A percentile compares a stretch with the other conserved stretches of the same genome.
phyloP scores from a whole-genome alignment of 2,888 invertebrate species.

The Macrophya alboannulata region DNA sequence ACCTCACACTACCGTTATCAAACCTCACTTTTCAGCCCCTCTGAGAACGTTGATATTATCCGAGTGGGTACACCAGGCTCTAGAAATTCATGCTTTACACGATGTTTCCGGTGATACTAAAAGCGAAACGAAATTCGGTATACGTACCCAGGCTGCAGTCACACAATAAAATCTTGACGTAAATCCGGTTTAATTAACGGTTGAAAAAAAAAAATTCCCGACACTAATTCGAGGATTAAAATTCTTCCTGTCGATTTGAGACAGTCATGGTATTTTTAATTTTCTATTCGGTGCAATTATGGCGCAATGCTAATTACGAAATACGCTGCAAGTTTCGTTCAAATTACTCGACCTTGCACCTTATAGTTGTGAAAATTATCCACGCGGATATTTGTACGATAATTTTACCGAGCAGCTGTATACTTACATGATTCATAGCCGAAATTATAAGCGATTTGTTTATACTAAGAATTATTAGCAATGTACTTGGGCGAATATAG shows the following conservation, averaged over 20 bases:
- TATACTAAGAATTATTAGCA: neutral
- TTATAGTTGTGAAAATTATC: neutral
- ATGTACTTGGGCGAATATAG: neutral
- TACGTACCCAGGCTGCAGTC: neutral
- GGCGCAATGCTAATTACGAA: too few species aligned
- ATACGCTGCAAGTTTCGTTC: too few species aligned
- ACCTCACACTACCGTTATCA: conserved; percentile 41
- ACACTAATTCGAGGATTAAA: neutral
- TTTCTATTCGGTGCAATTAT: too few species aligned
- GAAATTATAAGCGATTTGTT: neutral
- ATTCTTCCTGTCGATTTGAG: neutral
- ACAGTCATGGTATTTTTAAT: too few species aligned
- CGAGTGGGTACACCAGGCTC: neutral
- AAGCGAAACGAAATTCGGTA: neutral
- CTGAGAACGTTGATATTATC: conserved; percentile 23
- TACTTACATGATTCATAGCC: neutral
- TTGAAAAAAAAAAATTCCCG: conserved; percentile 7
- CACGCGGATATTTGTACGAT: neutral
- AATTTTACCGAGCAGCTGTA: neutral
- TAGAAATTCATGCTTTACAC: conserved; percentile 12
- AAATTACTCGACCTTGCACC: neutral
- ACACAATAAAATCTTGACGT: conserved; percentile 24
- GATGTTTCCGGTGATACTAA: conserved; percentile 36
- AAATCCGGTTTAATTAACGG: conserved; percentile 44
- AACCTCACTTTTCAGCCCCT: conserved; percentile 28